Conservation (phyloP, 1,140 invertebrate genomes). For the Odontomachus brunneus region DNA sequence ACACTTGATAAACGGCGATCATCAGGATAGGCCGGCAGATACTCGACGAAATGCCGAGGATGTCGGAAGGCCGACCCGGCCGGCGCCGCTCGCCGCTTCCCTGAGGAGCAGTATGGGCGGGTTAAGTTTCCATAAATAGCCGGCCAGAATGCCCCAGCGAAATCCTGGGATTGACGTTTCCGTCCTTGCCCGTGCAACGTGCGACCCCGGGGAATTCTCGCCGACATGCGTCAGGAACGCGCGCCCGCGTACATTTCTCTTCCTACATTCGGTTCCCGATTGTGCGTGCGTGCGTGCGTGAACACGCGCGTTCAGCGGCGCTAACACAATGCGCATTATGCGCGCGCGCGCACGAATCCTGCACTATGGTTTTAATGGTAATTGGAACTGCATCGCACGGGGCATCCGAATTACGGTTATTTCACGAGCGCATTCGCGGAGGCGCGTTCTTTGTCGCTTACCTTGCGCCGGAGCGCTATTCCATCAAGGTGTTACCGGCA, state of each 20-base stretch:
- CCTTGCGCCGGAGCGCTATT: background rate
- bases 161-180: conserved; percentile 60
- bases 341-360: conserved; percentile 27
- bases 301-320: conserved; percentile 9
- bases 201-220: conserved; percentile 36
- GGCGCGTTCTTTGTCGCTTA: conserved; percentile 11
- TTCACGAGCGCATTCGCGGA: background rate
- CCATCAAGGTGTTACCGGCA: background rate
- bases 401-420: conserved; percentile 42
- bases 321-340: conserved; percentile 51
- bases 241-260: conserved; percentile 37
- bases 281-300: conserved; percentile 22
- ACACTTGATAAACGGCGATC: conserved; percentile 61
- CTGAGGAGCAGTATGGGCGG: conserved; percentile 47
- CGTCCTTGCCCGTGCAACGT: conserved; percentile 43
- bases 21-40: conserved; percentile 52
- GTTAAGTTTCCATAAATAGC: conserved; percentile 65
- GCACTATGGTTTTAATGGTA: conserved; percentile 44
- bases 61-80: conserved; percentile 21
- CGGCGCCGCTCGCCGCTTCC: conserved; percentile 1
- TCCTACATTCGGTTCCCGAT: conserved; percentile 32
- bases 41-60: conserved; percentile 24
- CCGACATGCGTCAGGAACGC: conserved; percentile 44
- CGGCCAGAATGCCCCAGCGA: conserved; percentile 54
- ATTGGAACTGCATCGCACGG: conserved; percentile 37